Percentiles rank a stretch among this genome's conserved stretches.
These are phyloP conservation scores for Hippopotamyrus pictus DNA, from an alignment of 2,797 vertebrate genomes.

Conservation along the genomic window DNA sequence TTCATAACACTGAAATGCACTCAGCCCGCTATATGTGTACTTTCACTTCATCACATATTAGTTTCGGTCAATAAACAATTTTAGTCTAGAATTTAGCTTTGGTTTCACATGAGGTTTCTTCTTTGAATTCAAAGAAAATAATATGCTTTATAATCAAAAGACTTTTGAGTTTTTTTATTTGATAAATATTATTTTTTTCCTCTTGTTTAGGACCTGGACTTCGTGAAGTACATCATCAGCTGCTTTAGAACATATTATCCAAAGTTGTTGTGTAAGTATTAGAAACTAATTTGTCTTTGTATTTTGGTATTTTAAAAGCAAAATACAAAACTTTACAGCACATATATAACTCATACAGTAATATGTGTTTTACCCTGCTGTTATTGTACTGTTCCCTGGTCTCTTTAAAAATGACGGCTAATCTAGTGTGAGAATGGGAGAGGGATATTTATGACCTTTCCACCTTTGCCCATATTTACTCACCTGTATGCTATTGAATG, in stretches of 20 bases:
- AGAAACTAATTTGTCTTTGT: background rate
- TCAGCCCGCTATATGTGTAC: background rate
- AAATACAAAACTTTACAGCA: background rate
- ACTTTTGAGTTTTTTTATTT: background rate
- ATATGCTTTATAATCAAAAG: background rate
- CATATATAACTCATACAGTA: background rate
- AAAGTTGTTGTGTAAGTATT: slow-evolving; percentile 91
- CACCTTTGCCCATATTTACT: background rate
- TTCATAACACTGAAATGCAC: background rate
- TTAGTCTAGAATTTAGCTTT: background rate
- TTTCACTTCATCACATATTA: background rate
- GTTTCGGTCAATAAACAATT: background rate
- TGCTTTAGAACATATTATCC: slow-evolving; percentile 98
- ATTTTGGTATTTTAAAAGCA: background rate
- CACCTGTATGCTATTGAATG: background rate
- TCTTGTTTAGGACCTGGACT: slow-evolving; percentile 89
- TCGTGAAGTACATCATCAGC: slow-evolving; percentile 87
- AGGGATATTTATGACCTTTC: background rate
- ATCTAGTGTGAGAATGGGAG: background rate
- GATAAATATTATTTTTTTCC: background rate
- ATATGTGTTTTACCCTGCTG: background rate
- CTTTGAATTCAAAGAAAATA: background rate
- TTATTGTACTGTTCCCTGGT: background rate
- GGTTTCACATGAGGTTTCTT: background rate
- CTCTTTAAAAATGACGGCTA: background rate